These are phyloP conservation scores for Chelidonichthys spinosus DNA, from an alignment of 2,797 vertebrate species.

Conservation along the genomic window DNA sequence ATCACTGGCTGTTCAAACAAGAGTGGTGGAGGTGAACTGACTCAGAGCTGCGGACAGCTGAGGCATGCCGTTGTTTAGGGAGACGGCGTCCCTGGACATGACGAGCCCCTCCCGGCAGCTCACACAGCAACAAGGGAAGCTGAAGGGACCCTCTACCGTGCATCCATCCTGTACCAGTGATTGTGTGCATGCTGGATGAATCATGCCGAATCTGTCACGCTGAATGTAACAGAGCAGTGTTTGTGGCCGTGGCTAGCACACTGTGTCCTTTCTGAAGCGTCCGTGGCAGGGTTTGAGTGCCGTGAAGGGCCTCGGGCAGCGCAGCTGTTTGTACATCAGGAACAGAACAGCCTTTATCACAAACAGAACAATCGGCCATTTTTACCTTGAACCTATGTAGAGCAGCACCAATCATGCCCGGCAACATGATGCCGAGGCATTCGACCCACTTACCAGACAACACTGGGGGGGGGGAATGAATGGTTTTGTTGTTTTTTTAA, in stretches of 20 bases:
- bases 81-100: constrained; percentile 44
- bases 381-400: constrained; percentile 20
- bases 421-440: constrained; percentile 2
- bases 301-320: constrained; percentile 9
- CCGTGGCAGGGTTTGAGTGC: constrained; percentile 12
- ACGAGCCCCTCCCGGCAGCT: constrained; percentile 27
- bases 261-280: constrained; percentile 35
- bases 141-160: constrained; percentile 16
- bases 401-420: not conserved
- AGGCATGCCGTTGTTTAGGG: constrained; percentile 46
- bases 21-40: constrained; percentile 18
- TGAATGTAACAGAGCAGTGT: constrained; percentile 27
- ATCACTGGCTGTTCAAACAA: constrained; percentile 12
- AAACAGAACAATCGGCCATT: constrained; percentile 19
- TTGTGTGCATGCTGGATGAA: constrained; percentile 36
- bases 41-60: constrained; percentile 55
- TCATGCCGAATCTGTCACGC: constrained; percentile 33
- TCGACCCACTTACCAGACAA: not conserved
- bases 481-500: not conserved
- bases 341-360: constrained; percentile 47
- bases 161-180: constrained; percentile 13
- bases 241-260: constrained; percentile 53
- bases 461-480: not conserved
- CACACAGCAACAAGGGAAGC: constrained; percentile 35
- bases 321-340: constrained; percentile 51